Base-by-base conservation (phyloP, 2,888 invertebrate genomes). In the Leucozona laternaria region DNA sequence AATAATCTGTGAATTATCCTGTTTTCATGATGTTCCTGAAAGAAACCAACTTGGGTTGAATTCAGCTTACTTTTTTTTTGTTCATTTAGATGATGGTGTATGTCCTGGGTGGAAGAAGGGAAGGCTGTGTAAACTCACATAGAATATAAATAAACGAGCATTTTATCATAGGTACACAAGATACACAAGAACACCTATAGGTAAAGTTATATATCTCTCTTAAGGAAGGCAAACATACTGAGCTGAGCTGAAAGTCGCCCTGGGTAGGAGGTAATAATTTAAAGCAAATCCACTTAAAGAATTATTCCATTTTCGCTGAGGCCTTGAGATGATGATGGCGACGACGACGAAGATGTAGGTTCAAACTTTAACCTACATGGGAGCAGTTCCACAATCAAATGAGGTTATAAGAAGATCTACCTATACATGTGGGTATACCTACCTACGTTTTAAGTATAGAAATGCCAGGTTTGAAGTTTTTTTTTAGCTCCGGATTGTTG, bases 1-100 rank as follows among this genome's bases (percentile, higher is more conserved):
- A 87, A 87, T 87, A 83, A 87, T 87, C 87, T 87, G 79, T 72
- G 87, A 87, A 87, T 87, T 83, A 87, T 87, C 83, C 87, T 83
- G 83, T 87, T 86, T 86, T 86, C 86, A 78, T 86, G 82, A 79
- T 79, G 86, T 86, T 81, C 77, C 72, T 50, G 77, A 50, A 76
- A 58, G 58, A 55, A 64, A 60, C 78, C 82, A 77, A 64, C 75
- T 78, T 86, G 79, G 58, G 77, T 86, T 71, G 45, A 15, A 66
- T 71, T 48, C 48, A 13, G 50, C 17, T 20, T 57, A 50, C 77
- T 20, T 57, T 43, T 73, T 43, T 70, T 11, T 57, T 58, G 7
- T 28, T 60, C n/a, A 15, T 22, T 4, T 45, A 10, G 10, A 2
- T 34, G 45, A 22, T 6, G 20, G 48, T 11, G 20, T 22, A 22